These are phyloP conservation scores for Nephrotoma flavescens DNA, from an alignment of 2,888 invertebrate species.

Conservation along the genomic window DNA sequence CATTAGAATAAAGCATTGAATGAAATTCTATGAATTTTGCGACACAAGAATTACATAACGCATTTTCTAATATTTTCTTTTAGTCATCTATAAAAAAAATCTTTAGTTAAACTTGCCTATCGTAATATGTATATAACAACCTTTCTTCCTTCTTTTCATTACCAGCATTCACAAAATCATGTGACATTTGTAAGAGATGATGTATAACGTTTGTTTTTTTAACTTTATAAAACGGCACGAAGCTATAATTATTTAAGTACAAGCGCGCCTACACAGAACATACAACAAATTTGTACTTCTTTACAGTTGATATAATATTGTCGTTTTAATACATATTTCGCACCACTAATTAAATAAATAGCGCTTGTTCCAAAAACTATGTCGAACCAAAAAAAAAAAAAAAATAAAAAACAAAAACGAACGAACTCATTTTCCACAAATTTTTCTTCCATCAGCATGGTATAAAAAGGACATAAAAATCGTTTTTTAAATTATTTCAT, in stretches of 20 bases:
- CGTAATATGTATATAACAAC: neutral
- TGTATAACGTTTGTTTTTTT: neutral
- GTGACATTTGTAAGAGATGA: neutral
- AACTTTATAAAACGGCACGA: neutral
- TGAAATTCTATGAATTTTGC: no score
- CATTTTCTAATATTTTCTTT: neutral
- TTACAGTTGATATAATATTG: neutral
- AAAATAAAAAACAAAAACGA: neutral
- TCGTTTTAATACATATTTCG: neutral
- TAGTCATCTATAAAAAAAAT: neutral
- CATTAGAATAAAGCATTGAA: no score
- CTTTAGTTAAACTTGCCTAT: neutral
- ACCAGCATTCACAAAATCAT: neutral
- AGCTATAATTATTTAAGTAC: neutral
- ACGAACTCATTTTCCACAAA: neutral
- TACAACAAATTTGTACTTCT: neutral
- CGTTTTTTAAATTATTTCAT: neutral
- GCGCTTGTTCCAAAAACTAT: neutral
- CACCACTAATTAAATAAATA: neutral
- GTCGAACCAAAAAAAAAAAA: neutral
- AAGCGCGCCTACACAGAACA: neutral
- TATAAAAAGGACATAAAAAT: neutral
- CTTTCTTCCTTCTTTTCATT: neutral
- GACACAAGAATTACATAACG: no score
- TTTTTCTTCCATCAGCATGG: neutral